Evolutionary conservation across 2,797 vertebrate genomes (phyloP).

Genomic region (Pteronotus mesoamericanus): DNA sequence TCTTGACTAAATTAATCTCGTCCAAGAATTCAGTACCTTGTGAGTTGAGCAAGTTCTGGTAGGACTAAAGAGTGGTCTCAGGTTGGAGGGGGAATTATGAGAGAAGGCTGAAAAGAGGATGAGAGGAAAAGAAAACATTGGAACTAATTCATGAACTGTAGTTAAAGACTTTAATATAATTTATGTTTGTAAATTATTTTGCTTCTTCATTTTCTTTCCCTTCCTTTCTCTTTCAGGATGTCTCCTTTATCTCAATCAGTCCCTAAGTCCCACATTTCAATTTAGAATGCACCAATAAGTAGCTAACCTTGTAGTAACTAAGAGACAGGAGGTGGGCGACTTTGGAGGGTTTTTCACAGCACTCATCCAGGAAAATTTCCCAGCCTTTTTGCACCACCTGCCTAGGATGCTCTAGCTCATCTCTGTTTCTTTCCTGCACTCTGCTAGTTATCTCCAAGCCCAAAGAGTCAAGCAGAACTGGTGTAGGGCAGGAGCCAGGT

Average conservation of each 20-base stretch:
- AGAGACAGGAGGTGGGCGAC: slow-evolving; percentile 46
- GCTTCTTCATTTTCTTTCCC: neutral
- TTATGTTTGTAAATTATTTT: neutral
- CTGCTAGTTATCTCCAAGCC: neutral
- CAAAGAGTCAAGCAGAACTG: neutral
- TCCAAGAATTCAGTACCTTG: neutral
- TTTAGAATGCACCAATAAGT: slow-evolving; percentile 41
- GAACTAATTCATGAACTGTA: neutral
- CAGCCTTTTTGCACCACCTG: neutral
- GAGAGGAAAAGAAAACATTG: neutral
- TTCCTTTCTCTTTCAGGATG: neutral
- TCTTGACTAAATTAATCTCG: neutral
- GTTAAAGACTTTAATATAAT: neutral
- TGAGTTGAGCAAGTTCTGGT: neutral
- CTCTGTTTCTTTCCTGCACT: neutral
- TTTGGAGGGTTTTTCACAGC: slow-evolving; percentile 1
- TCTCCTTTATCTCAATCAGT: neutral
- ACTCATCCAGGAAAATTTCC: slow-evolving; percentile 42
- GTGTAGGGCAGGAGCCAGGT: neutral
- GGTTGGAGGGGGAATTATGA: neutral
- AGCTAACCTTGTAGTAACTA: slow-evolving; percentile 51
- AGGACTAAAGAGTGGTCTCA: neutral
- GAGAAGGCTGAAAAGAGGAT: neutral
- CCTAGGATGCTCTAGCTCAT: neutral
- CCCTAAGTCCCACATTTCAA: slow-evolving; percentile 39